phyloP scores from a whole-genome alignment of 2,888 invertebrate species.

The Tribolium freemani region DNA sequence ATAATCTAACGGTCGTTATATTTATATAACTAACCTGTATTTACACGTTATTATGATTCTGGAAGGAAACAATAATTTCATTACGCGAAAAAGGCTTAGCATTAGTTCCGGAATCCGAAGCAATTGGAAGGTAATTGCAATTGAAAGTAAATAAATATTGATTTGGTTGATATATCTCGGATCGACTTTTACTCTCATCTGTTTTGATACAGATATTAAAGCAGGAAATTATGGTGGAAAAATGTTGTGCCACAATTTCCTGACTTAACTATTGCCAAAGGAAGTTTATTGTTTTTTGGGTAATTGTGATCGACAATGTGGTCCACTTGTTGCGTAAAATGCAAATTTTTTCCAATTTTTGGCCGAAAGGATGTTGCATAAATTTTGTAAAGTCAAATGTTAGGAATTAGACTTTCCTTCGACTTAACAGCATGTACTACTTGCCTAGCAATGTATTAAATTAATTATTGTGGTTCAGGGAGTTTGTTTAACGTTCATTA shows the following conservation, averaged over 20 bases:
- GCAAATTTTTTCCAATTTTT: neutral
- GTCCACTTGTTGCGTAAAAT: neutral
- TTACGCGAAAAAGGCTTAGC: neutral
- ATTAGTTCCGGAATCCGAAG: neutral
- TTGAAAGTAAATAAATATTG: neutral
- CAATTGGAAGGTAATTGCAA: neutral
- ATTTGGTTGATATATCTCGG: neutral
- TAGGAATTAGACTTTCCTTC: neutral
- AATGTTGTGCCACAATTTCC: neutral
- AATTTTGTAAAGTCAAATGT: neutral
- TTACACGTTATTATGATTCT: neutral
- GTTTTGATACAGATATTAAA: neutral
- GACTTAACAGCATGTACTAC: neutral
- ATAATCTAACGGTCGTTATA: constrained; percentile 1
- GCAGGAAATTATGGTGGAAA: neutral
- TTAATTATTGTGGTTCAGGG: neutral
- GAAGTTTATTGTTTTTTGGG: neutral
- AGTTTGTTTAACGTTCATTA: neutral
- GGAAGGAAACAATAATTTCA: neutral
- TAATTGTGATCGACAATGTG: neutral
- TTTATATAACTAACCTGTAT: constrained; percentile 1
- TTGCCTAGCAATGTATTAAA: neutral
- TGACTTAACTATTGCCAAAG: neutral
- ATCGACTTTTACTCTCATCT: neutral
- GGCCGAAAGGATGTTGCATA: neutral